Evolutionary conservation across 2,888 invertebrate species (phyloP).

Genomic region (Alitta virens): DNA sequence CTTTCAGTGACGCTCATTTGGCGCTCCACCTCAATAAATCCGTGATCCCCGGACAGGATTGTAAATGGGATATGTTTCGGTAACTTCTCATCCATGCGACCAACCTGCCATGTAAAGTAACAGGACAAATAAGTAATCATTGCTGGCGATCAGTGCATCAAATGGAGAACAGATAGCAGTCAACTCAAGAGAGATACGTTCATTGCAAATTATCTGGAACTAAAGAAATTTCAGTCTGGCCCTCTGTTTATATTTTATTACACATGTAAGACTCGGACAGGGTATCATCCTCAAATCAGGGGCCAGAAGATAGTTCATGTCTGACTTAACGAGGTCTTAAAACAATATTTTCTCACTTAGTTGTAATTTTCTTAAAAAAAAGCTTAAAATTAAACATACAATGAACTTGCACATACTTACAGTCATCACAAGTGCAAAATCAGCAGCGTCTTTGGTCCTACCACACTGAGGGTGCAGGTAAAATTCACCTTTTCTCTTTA

Average conservation of each 20-base stretch:
- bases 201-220: too few relatives aligned
- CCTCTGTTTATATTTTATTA: too few relatives aligned
- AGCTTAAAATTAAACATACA: neutral
- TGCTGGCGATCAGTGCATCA: neutral
- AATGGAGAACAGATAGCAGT: too few relatives aligned
- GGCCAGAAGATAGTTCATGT: neutral
- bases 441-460: conserved; percentile 38
- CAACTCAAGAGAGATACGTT: too few relatives aligned
- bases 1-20: conserved; percentile 28
- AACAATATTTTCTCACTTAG: neutral
- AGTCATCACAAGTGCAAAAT: conserved; percentile 36
- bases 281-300: too few relatives aligned
- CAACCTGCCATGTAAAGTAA: conserved; percentile 30
- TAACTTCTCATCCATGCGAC: conserved; percentile 33
- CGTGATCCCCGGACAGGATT: conserved; percentile 36
- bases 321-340: neutral
- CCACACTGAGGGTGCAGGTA: conserved; percentile 35
- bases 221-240: too few relatives aligned
- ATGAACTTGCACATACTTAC: conserved; percentile 21
- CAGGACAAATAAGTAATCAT: neutral
- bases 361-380: too few relatives aligned
- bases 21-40: conserved; percentile 34
- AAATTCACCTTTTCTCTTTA: conserved; percentile 27
- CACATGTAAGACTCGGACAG: too few relatives aligned
- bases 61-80: conserved; percentile 34